Conservation (phyloP, 1,140 invertebrate genomes). For the Euwallacea similis region DNA sequence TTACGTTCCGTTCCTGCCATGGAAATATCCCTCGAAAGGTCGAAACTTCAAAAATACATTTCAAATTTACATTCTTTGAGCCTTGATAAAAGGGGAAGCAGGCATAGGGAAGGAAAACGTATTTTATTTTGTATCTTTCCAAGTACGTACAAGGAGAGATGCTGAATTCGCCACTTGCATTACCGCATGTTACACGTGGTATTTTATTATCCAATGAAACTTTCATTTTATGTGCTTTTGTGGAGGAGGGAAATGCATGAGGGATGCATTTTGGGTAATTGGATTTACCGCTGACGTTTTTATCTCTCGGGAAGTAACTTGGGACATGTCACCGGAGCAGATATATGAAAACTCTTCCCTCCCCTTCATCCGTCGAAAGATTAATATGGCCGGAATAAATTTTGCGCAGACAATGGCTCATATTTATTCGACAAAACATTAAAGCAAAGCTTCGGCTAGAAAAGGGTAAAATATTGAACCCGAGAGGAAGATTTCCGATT, state of each 20-base stretch:
- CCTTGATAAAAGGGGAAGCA: constrained; percentile 16
- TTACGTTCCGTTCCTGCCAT: neutral
- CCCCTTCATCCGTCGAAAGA: too few species aligned
- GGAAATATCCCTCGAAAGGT: neutral
- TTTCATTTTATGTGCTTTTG: constrained; percentile 22
- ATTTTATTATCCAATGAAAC: constrained; percentile 21
- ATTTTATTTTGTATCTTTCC: constrained; percentile 12
- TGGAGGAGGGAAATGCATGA: constrained; percentile 4
- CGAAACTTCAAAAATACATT: constrained; percentile 1
- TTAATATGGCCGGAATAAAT: too few species aligned
- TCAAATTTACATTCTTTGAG: constrained; percentile 19
- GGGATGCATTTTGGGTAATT: constrained; percentile 14
- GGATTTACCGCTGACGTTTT: constrained; percentile 1
- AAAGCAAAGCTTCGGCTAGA: neutral
- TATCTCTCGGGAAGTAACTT: too few species aligned
- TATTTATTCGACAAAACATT: constrained; percentile 5
- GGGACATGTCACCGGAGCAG: too few species aligned
- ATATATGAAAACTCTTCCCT: too few species aligned
- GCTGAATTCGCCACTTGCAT: constrained; percentile 23
- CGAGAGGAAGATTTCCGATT: constrained; percentile 6
- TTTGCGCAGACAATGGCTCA: neutral
- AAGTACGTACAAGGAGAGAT: neutral
- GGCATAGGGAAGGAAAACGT: neutral
- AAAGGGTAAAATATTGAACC: constrained; percentile 11
- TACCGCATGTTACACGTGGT: neutral